Evolutionary conservation across 2,888 invertebrate genomes (phyloP).

Genomic region (Ichneumoninae sp.): DNA sequence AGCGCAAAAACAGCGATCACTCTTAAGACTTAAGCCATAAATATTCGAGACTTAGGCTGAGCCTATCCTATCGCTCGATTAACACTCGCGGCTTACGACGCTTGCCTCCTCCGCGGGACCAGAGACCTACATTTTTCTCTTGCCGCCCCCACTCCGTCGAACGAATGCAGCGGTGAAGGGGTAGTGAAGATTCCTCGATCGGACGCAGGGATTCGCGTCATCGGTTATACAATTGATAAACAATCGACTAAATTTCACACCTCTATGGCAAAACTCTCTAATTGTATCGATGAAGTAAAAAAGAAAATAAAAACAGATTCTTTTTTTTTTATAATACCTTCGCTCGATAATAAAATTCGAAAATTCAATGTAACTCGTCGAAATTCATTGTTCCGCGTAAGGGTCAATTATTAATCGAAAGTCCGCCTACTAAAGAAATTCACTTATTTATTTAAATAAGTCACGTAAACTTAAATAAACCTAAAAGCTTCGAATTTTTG

Average conservation of each 20-base stretch:
- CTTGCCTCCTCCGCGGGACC: conserved; percentile 21
- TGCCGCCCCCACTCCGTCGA: too few species aligned
- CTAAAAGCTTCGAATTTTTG: too few species aligned
- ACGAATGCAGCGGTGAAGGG: neutral
- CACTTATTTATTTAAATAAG: too few species aligned
- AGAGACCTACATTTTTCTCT: conserved; percentile 50
- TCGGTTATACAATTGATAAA: neutral
- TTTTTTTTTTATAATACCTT: neutral
- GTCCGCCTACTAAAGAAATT: neutral
- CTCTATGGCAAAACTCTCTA: neutral
- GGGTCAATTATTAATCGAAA: neutral
- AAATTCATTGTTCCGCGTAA: neutral
- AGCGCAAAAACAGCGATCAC: conserved; percentile 20
- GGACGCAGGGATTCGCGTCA: neutral
- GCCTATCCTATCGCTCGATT: conserved; percentile 56
- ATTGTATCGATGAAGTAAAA: neutral
- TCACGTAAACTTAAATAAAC: too few species aligned
- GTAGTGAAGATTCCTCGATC: conserved; percentile 8
- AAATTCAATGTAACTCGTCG: neutral
- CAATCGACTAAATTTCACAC: neutral
- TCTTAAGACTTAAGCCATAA: conserved; percentile 42
- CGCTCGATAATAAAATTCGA: neutral
- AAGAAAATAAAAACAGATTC: neutral
- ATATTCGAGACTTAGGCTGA: conserved; percentile 58
- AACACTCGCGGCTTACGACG: conserved; percentile 41